Evolutionary conservation across 1,140 invertebrate genomes (phyloP).

Genomic region (Coboldia fuscipes): DNA sequence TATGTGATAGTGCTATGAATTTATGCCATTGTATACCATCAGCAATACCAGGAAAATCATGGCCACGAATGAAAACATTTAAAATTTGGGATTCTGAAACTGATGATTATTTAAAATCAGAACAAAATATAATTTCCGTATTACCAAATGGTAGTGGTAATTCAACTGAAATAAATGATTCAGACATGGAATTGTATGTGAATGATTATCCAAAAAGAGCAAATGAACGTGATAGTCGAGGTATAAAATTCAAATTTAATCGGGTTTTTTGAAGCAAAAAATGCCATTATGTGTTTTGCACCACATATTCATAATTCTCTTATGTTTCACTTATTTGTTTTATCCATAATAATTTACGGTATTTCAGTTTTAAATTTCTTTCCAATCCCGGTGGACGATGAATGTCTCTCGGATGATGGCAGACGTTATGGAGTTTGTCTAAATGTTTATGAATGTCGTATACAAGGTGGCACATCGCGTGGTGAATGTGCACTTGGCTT

Average conservation of each 20-base stretch:
- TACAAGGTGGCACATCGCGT: conserved; percentile 44
- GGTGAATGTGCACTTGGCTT: conserved; percentile 66
- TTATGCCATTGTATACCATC: no score
- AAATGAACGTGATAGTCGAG: neutral
- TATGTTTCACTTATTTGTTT: no score
- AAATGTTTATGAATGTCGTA: conserved; percentile 64
- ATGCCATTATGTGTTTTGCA: no score
- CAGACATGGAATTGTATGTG: neutral
- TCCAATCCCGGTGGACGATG: conserved; percentile 51
- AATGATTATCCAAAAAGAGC: neutral
- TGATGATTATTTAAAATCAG: no score
- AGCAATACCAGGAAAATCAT: neutral
- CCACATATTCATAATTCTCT: no score
- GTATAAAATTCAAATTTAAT: neutral
- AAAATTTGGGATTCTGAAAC: neutral
- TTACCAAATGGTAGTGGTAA: no score
- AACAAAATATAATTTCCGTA: no score
- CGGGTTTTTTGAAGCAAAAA: no score
- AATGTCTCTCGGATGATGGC: conserved; percentile 46
- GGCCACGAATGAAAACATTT: neutral
- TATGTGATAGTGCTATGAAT: neutral
- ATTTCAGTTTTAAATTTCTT: conserved; percentile 52
- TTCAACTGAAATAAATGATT: no score
- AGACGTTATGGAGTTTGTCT: conserved; percentile 50
- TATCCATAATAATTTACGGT: no score